Conservation (phyloP, 2,797 vertebrate genomes). For the Alosa sapidissima region DNA sequence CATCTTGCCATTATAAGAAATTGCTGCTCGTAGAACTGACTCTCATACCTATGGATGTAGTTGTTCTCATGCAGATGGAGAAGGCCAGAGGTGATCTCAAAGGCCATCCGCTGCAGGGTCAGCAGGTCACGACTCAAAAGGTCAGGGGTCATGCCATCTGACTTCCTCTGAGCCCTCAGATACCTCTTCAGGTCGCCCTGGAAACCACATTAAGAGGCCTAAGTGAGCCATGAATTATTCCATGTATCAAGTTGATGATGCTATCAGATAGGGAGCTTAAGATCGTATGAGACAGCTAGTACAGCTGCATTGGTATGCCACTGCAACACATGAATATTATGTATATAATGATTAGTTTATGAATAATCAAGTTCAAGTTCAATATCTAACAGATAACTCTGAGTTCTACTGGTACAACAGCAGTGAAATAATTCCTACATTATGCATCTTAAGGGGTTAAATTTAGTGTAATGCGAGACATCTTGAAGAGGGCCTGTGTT, state of each 20-base stretch:
- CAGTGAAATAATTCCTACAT: not conserved
- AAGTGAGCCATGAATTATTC: not conserved
- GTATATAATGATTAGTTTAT: not conserved
- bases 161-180: slow-evolving; percentile 87
- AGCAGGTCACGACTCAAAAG: slow-evolving; percentile 84
- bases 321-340: not conserved
- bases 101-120: slow-evolving; percentile 91
- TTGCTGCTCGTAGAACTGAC: not conserved
- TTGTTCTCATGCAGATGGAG: slow-evolving; percentile 90
- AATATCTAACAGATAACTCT: not conserved
- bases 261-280: not conserved
- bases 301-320: not conserved
- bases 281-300: not conserved
- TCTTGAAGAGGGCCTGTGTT: not conserved
- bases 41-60: slow-evolving; percentile 88
- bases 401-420: not conserved
- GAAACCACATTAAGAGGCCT: not conserved
- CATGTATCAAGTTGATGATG: not conserved
- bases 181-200: slow-evolving; percentile 93
- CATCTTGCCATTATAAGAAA: not conserved
- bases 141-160: slow-evolving; percentile 89
- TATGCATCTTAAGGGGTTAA: not conserved
- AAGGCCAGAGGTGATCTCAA: slow-evolving; percentile 89
- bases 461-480: not conserved
- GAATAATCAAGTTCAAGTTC: not conserved